A percentile compares a stretch with the other conserved stretches of the same genome.
Conservation (phyloP, 2,797 vertebrate genomes). For the Poeciliopsis presidionis region DNA sequence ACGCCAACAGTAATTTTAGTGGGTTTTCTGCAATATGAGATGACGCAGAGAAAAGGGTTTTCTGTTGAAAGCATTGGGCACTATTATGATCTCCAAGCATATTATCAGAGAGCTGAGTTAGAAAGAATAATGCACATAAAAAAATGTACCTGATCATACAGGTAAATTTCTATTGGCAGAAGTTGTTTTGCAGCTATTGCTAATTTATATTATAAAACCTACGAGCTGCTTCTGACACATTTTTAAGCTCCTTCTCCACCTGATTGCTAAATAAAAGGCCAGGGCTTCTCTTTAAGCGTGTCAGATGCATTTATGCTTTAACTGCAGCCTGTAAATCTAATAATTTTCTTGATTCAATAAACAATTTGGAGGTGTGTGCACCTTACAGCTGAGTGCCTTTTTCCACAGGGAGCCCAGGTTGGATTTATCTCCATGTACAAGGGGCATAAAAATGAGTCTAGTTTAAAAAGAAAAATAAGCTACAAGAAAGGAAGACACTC, state of each 20-base stretch:
- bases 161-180: neutral
- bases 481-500: neutral
- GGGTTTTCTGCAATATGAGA: neutral
- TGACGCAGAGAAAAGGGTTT: neutral
- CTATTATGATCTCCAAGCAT: neutral
- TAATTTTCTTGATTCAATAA: neutral
- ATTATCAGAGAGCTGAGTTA: neutral
- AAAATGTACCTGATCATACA: neutral
- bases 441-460: neutral
- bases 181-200: neutral
- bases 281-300: neutral
- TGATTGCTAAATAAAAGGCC: neutral
- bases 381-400: neutral
- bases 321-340: neutral
- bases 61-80: neutral
- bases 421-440: neutral
- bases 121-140: neutral
- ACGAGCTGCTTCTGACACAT: neutral
- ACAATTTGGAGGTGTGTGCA: neutral
- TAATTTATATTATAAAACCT: neutral
- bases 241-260: neutral
- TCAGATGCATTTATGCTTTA: neutral
- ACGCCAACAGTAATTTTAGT: neutral
- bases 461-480: neutral
- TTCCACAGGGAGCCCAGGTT: neutral